These are phyloP conservation scores for Diplodus sargus DNA, from an alignment of 2,797 vertebrate genomes.

Conservation along the genomic window DNA sequence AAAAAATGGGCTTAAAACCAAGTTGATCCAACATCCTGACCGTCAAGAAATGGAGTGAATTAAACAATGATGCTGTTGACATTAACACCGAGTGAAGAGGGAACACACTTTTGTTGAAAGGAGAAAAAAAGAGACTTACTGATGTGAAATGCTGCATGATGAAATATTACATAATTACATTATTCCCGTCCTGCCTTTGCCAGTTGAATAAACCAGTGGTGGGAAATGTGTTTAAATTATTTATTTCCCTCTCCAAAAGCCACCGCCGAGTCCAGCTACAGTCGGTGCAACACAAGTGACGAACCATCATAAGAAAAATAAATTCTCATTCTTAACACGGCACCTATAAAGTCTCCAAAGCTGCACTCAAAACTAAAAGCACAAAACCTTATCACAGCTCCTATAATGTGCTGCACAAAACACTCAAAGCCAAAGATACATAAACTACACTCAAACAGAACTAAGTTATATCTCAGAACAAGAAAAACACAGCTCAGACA, in stretches of 20 bases:
- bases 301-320: neutral
- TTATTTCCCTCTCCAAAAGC: slow-evolving; percentile 16
- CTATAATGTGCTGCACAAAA: neutral
- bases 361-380: neutral
- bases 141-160: neutral
- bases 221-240: slow-evolving; percentile 39
- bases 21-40: neutral
- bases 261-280: slow-evolving; percentile 2
- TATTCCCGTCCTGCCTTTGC: slow-evolving; percentile 30
- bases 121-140: neutral
- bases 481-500: slow-evolving; percentile 9
- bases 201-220: slow-evolving; percentile 25
- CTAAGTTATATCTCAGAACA: slow-evolving; percentile 1
- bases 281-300: slow-evolving; percentile 8
- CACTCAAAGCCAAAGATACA: slow-evolving; percentile 1
- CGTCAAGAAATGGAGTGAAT: neutral
- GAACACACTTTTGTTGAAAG: slow-evolving; percentile 12
- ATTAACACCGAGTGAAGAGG: neutral
- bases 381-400: neutral
- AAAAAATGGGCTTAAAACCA: neutral
- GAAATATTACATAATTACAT: slow-evolving; percentile 41
- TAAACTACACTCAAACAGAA: neutral
- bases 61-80: neutral
- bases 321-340: neutral
- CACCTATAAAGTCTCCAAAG: neutral